Conservation (phyloP, 1,140 invertebrate genomes). For the Penaeus indicus region DNA sequence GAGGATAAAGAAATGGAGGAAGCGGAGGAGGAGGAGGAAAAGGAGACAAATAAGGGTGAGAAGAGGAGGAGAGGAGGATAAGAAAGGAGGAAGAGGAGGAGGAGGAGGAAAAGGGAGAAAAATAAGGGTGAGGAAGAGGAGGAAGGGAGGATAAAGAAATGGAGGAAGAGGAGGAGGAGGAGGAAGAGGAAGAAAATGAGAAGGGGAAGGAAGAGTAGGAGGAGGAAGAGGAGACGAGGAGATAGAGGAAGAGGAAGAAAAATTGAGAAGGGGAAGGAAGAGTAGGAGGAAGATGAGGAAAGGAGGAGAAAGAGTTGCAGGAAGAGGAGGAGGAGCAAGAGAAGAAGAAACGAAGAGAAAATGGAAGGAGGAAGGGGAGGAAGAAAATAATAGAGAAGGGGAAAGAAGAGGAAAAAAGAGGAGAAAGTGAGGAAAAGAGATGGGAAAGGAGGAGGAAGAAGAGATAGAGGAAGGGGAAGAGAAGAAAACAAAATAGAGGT, state of each 20-base stretch:
- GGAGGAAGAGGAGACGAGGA: background rate
- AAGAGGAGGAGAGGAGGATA: constrained; percentile 2
- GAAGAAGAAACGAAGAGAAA: background rate
- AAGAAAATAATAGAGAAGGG: background rate
- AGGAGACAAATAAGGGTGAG: background rate
- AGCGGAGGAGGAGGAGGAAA: constrained; percentile 2
- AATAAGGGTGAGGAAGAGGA: too few species aligned
- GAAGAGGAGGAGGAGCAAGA: constrained; percentile 3
- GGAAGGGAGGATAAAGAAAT: background rate
- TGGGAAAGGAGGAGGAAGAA: constrained; percentile 1
- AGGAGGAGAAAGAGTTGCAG: background rate
- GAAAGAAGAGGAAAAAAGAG: too few species aligned
- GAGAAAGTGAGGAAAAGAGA: background rate
- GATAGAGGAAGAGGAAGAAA: background rate
- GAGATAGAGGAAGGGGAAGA: background rate
- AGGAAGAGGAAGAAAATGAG: constrained; percentile 1
- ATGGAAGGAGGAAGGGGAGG: background rate
- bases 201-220: background rate
- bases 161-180: constrained; percentile 1
- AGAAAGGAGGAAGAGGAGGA: too few species aligned
- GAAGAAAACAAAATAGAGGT: background rate
- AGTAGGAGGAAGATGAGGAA: background rate
- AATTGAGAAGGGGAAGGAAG: too few species aligned
- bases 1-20: background rate
- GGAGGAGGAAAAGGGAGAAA: too few species aligned